phyloP scores from a whole-genome alignment of 2,888 invertebrate species.

The Molanna angustata region DNA sequence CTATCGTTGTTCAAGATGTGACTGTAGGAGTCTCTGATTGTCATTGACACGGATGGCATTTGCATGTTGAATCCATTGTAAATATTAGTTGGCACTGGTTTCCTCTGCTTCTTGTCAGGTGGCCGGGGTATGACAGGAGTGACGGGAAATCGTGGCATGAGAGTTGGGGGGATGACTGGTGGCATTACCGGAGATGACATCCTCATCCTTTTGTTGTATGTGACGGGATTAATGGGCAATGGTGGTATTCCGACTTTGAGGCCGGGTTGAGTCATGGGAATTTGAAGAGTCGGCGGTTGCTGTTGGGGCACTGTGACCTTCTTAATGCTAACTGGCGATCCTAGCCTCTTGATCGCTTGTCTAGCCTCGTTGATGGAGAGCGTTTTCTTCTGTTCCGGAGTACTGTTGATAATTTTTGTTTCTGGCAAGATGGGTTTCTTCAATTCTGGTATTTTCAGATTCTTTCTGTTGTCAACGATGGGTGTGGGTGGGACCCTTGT shows the following conservation, averaged over 20 bases:
- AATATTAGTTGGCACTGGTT: conserved; percentile 1
- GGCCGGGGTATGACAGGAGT: not conserved
- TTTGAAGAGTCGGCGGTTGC: not conserved
- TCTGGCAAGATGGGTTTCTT: conserved; percentile 17
- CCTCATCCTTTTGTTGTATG: conserved; percentile 10
- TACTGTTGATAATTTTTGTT: not conserved
- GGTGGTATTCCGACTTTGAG: conserved; percentile 10
- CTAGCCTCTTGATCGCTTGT: conserved; percentile 24
- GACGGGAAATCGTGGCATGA: conserved; percentile 8
- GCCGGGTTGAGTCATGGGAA: not conserved
- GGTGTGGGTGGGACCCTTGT: conserved; percentile 3
- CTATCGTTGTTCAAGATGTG: conserved; percentile 41
- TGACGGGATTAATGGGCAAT: conserved; percentile 1
- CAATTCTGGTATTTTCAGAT: conserved; percentile 8
- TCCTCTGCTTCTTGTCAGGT: conserved; percentile 10
- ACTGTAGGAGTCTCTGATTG: conserved; percentile 18
- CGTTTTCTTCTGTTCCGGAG: conserved; percentile 18
- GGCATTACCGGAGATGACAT: conserved; percentile 9
- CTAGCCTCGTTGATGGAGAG: conserved; percentile 16
- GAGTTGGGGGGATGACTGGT: conserved; percentile 8
- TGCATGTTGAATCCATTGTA: conserved; percentile 42
- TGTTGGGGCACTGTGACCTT: conserved; percentile 14
- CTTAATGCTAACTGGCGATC: conserved; percentile 24
- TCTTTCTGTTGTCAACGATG: conserved; percentile 14
- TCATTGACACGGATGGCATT: conserved; percentile 4